Base-by-base conservation (phyloP, 1,140 invertebrate species). In the Pseudomyrmex cubaensis region DNA sequence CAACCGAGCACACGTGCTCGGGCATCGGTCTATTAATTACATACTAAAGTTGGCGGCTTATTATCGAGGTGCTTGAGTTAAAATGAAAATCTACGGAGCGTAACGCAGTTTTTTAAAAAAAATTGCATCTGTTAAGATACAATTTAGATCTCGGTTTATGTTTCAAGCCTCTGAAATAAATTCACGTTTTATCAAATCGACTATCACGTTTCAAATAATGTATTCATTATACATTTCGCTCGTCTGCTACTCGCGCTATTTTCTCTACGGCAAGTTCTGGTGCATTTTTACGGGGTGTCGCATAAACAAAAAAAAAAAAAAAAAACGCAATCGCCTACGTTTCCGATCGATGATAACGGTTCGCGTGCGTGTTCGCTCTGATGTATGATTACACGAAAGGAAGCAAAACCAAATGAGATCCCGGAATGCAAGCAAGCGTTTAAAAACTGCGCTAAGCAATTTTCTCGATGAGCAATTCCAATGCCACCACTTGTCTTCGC, bases 321-420 rank as follows among this genome's bases (percentile, higher is more conserved):
- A 25, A 25, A 25, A 25, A 25, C 25, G 35, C 50, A 61, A 54
- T 46, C 44, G 59, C n/a, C 59, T 87, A 83, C 72, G 66, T 82
- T 82, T 63, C 62, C 59, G 57, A 82, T 82, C 70, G 73, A 70
- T 61, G 57, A 64, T 67, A 88, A 85, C 77, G 67, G 77, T 52
- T 17, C 50, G 13, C 17, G 12, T 22, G 46, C 20, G 20, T 86
- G n/a, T 57, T 85, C 74, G 46, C 12, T 56, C 12, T 76, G 54
- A 46, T 57, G 20, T 67, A 85, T 46, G 59, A 54, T 67, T 54
- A 61, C 22, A 22, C 54, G 61, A 83, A 70, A 86, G 73, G 63
- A 77, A 77, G 50, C 63, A 69, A 63, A 67, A 77, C 74, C 63
- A 17, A 77, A 67, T 56, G 44, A 46, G 35, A 77, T 3, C n/a